Base-by-base conservation (phyloP, 2,113 vertebrate species). In the Festucalex cinctus region DNA sequence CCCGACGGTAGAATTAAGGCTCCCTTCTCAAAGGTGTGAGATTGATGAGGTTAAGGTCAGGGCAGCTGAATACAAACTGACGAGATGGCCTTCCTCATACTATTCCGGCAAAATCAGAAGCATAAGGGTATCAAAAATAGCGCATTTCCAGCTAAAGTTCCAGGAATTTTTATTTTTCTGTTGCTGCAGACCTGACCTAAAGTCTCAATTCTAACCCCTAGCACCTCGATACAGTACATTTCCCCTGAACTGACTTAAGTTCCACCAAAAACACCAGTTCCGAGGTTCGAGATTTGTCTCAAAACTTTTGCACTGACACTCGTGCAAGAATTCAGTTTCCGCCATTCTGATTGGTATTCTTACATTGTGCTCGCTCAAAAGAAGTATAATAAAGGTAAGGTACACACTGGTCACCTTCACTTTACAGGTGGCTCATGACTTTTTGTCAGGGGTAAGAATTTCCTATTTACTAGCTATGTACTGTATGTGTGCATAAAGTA, bases 361-460 rank as follows among this genome's bases (percentile, higher is more conserved):
- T n/a, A 54, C 24, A 10, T 26, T 54, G 63, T 53, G n/a, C n/a
- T 69, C 17, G 19, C 20, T 19, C 43, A 9, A 74, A 48, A 41
- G 56, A 60, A 51, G 48, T 51, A 19, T 19, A 44, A 44, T 44
- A n/a, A 49, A 49, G 35, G 39, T 44, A 62, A 65, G 10, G 20
- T 8, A 6, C 66, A 48, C 53, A 28, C 1, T 17, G 56, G 28
- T 70, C 28, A 62, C 48, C 51, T 62, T 17, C 49, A 68, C 20
- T 75, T 72, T 26, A 48, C 24, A 28, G 10, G 53, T 3, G 49
- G 3, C 49, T 10, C 49, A 3, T 53, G 22, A 56, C 26, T 56
- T 6, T 4, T 56, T 28, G 13, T 56, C 22, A 26, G 3, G 24
- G 28, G 53, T 16, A 28, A 56, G 26, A 28, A 56, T 56, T 56